Evolutionary conservation across 2,888 invertebrate genomes (phyloP).

Genomic region (Xylocampa areola): DNA sequence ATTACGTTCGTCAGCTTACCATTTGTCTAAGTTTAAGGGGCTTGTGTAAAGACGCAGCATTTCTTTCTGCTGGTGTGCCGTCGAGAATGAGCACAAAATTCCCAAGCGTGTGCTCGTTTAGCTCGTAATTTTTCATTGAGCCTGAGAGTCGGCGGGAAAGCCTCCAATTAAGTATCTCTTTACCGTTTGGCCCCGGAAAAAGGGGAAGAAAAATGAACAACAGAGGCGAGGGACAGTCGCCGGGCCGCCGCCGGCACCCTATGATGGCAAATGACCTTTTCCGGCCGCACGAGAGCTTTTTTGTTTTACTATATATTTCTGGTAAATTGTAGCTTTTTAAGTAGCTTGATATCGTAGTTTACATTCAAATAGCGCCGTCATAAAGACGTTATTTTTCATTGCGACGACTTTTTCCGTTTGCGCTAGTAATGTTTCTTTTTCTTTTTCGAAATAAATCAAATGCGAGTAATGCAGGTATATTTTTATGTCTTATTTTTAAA

Average conservation of each 20-base stretch:
- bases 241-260: slow-evolving; percentile 67
- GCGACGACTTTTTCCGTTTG: slow-evolving; percentile 55
- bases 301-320: slow-evolving; percentile 61
- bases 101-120: slow-evolving; percentile 87
- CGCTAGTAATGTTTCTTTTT: slow-evolving; percentile 51
- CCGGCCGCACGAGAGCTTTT: slow-evolving; percentile 60
- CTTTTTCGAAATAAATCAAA: slow-evolving; percentile 39
- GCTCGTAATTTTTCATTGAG: slow-evolving; percentile 90
- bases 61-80: slow-evolving; percentile 76
- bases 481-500: slow-evolving; percentile 19
- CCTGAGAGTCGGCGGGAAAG: slow-evolving; percentile 85
- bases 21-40: slow-evolving; percentile 80
- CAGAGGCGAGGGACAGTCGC: slow-evolving; percentile 79
- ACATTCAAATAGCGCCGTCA: slow-evolving; percentile 50
- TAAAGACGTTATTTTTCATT: slow-evolving; percentile 51
- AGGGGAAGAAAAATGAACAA: slow-evolving; percentile 87
- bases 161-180: slow-evolving; percentile 90
- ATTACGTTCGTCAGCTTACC: slow-evolving; percentile 81
- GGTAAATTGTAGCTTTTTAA: slow-evolving; percentile 61
- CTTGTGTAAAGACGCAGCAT: slow-evolving; percentile 77
- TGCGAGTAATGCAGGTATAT: slow-evolving; percentile 34
- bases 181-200: slow-evolving; percentile 83
- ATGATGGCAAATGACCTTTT: slow-evolving; percentile 76
- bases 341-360: slow-evolving; percentile 49
- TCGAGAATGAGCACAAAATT: slow-evolving; percentile 83